Base-by-base conservation (phyloP, 2,797 vertebrate species). In the Anguilla anguilla region DNA sequence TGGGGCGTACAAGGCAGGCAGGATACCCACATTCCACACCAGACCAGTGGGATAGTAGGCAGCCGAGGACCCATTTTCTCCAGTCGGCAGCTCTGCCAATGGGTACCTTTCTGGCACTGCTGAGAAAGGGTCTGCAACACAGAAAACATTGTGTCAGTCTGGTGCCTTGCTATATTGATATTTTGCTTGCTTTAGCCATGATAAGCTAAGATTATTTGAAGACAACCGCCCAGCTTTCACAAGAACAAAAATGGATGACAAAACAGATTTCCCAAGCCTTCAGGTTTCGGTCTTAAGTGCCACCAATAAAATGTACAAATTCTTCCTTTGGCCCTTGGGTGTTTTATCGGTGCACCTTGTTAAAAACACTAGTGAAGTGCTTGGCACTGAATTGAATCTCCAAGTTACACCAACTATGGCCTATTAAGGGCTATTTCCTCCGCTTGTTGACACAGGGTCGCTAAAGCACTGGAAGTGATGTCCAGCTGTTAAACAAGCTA, bases 21-120 rank as follows among this genome's bases (percentile, higher is more conserved):
- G 95, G 84, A 95, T 86, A 87, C 95, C 94, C 2, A 93, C 89
- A 86, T 96, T 95, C 96, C 96, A 97, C 88, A 98, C 95, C 1
- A 97, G 94, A 3, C 46, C 88, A 0, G 95, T 93, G 0, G 98
- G 95, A 91, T 95, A 96, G 81, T 96, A 93, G 91, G 90, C 96
- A 94, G 91, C 96, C 53, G 93, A 93, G 25, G 93, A 92, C 86
- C 90, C 91, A 89, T 97, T 95, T 87, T 97, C 96, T 90, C 96
- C 96, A 0, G 95, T 96, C 0, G 97, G 96, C 89, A 98, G 95
- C 87, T 97, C 96, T 74, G 97, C 97, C 53, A 91, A 88, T 2
- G 95, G 95, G 88, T 94, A 93, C 86, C 94, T 94, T 87, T 95
- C 94, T 87, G 97, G 97, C 91, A 98, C 96, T 79, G 97, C 97